Conservation (phyloP, 1,140 invertebrate genomes). For the Cryptotermes secundus region DNA sequence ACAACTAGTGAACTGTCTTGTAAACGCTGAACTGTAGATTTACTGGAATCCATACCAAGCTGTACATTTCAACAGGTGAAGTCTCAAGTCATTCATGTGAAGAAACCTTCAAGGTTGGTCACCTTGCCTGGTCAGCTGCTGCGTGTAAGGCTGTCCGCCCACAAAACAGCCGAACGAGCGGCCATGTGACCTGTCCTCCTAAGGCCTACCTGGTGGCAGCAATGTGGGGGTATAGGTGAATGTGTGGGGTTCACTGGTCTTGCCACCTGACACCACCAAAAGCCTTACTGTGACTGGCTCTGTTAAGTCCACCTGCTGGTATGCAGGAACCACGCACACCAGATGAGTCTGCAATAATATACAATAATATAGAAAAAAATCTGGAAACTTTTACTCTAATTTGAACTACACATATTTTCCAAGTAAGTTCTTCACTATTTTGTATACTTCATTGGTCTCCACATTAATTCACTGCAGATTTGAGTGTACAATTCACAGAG, state of each 20-base stretch:
- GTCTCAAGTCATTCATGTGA: neutral
- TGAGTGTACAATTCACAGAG: too few species aligned
- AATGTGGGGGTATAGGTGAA: constrained; percentile 75
- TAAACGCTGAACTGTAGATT: neutral
- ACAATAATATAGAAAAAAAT: too few species aligned
- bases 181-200: neutral
- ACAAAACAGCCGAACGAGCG: neutral
- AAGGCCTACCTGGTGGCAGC: constrained; percentile 30
- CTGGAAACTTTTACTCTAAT: too few species aligned
- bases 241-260: constrained; percentile 81
- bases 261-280: constrained; percentile 81
- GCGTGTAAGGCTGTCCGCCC: neutral
- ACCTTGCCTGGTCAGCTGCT: neutral
- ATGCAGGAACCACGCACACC: constrained; percentile 86
- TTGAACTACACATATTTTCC: neutral
- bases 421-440: too few species aligned
- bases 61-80: neutral
- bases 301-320: constrained; percentile 60
- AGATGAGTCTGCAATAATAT: constrained; percentile 78
- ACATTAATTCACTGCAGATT: too few species aligned
- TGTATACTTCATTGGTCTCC: too few species aligned
- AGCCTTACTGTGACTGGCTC: constrained; percentile 74
- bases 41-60: neutral
- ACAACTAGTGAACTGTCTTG: neutral
- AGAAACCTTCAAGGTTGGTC: neutral